phyloP scores from a whole-genome alignment of 2,888 invertebrate genomes.

The Drosophila trichaetosa region DNA sequence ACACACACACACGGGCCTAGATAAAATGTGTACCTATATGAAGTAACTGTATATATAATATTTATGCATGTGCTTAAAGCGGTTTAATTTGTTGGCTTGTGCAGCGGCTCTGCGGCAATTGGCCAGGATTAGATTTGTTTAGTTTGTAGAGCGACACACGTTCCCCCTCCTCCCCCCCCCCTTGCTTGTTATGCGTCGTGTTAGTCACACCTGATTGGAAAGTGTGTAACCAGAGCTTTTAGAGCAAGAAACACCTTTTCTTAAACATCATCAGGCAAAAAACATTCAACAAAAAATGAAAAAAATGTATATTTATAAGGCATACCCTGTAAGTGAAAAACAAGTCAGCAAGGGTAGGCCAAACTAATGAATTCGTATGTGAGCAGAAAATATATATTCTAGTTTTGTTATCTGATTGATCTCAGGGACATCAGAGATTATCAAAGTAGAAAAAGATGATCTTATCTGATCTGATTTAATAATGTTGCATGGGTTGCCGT shows the following conservation, averaged over 20 bases:
- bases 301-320: background rate
- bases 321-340: constrained; percentile 1
- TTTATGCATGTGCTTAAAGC: background rate
- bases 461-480: background rate
- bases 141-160: constrained; percentile 2
- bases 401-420: background rate
- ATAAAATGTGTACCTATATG: constrained; percentile 30
- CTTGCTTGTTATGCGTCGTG: background rate
- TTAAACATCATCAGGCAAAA: constrained; percentile 1
- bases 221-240: constrained; percentile 2
- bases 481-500: background rate
- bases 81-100: constrained; percentile 18
- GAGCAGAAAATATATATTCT: background rate
- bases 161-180: background rate
- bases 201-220: constrained; percentile 37
- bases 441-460: background rate
- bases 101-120: constrained; percentile 8
- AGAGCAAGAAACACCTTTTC: background rate
- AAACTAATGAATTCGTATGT: background rate
- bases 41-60: constrained; percentile 2
- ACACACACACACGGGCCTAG: constrained; percentile 14
- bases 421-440: background rate
- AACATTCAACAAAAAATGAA: background rate
- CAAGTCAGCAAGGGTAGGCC: background rate
- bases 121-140: constrained; percentile 13